These are phyloP conservation scores for Maniola hyperantus DNA, from an alignment of 2,888 invertebrate genomes.

Conservation along the genomic window DNA sequence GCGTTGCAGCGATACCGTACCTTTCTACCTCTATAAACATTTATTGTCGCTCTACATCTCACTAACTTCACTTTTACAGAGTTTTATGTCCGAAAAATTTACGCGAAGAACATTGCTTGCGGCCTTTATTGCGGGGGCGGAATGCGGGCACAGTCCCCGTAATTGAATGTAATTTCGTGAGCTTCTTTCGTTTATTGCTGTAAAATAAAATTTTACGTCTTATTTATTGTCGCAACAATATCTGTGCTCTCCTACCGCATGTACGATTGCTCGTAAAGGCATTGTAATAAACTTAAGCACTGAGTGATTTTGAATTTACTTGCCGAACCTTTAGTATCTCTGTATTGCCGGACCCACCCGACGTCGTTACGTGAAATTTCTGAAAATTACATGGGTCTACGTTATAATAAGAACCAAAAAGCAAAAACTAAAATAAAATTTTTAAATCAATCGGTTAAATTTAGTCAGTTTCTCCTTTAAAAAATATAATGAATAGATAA, in stretches of 20 bases:
- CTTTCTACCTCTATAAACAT: conserved; percentile 70
- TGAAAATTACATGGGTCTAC: no score
- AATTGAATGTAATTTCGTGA: conserved; percentile 82
- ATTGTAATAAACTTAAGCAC: conserved; percentile 53
- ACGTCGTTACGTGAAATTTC: no score
- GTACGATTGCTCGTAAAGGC: conserved; percentile 52
- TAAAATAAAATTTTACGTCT: conserved; percentile 81
- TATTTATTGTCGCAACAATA: conserved; percentile 78
- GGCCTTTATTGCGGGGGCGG: conserved; percentile 73
- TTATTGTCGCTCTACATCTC: conserved; percentile 79
- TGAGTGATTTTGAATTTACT: conserved; percentile 25
- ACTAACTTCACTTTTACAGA: conserved; percentile 80
- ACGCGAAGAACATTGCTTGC: conserved; percentile 70
- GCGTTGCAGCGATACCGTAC: conserved; percentile 41
- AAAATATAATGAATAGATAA: no score
- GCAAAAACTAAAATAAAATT: no score
- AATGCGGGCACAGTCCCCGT: conserved; percentile 69
- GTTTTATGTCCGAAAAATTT: conserved; percentile 82
- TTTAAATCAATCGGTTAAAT: no score
- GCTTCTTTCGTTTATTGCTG: conserved; percentile 78
- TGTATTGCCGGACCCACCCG: background rate
- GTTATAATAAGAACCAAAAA: no score
- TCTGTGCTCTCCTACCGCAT: conserved; percentile 53
- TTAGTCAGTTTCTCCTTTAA: no score
- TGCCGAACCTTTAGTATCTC: background rate